These are phyloP conservation scores for Molorchus minor DNA, from an alignment of 2,888 invertebrate genomes.

Conservation along the genomic window DNA sequence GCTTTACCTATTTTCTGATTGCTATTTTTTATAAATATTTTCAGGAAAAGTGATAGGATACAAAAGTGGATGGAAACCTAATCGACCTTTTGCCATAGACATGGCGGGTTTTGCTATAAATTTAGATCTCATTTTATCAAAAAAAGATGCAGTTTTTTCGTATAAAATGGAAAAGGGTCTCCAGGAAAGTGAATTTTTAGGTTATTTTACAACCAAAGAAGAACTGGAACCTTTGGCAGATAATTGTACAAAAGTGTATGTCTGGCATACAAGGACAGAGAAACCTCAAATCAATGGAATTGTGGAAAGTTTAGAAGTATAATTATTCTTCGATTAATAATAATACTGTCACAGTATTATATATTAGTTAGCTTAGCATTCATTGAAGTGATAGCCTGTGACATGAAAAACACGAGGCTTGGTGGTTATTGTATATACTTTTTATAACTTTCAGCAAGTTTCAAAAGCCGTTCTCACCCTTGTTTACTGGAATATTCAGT, in stretches of 20 bases:
- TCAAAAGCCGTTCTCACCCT: too few relatives aligned
- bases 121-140: constrained; percentile 74
- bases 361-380: too few relatives aligned
- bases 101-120: constrained; percentile 98
- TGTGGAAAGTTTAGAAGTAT: constrained; percentile 62
- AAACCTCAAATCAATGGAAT: constrained; percentile 81
- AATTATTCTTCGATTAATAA: too few relatives aligned
- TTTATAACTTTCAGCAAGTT: too few relatives aligned
- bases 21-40: too few relatives aligned
- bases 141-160: constrained; percentile 80
- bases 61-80: constrained; percentile 86
- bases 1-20: too few relatives aligned
- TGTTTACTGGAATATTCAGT: too few relatives aligned
- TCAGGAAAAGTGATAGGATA: constrained; percentile 70
- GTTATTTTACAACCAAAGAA: constrained; percentile 74
- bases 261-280: constrained; percentile 99
- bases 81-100: constrained; percentile 93
- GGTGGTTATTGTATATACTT: too few relatives aligned
- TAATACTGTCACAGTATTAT: too few relatives aligned
- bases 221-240: constrained; percentile 92
- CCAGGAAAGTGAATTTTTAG: constrained; percentile 86
- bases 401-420: too few relatives aligned
- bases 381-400: too few relatives aligned
- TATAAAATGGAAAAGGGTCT: constrained; percentile 88
- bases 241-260: constrained; percentile 92